phyloP scores from a whole-genome alignment of 2,797 vertebrate species.

The Brachymystax lenok region DNA sequence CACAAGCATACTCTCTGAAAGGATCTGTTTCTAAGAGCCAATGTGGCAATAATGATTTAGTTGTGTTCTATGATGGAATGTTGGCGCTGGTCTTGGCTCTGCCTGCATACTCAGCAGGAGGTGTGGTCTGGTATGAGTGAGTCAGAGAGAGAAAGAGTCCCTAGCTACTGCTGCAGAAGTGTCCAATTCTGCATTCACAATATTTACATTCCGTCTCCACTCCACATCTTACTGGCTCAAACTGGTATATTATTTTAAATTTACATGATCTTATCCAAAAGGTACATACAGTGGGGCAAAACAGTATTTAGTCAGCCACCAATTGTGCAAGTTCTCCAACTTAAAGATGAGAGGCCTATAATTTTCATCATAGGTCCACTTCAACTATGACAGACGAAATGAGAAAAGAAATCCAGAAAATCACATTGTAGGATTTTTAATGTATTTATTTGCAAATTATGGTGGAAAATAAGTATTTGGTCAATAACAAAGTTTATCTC shows the following conservation, averaged over 20 bases:
- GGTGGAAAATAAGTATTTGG: too few species aligned
- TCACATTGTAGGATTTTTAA: too few species aligned
- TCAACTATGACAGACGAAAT: too few species aligned
- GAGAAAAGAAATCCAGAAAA: too few species aligned
- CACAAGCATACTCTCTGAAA: neutral
- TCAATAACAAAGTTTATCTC: too few species aligned
- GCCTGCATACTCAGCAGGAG: conserved; percentile 45
- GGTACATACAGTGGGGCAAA: too few species aligned
- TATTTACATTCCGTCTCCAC: conserved; percentile 44
- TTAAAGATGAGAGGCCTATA: too few species aligned
- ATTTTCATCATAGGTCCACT: too few species aligned
- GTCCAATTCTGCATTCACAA: conserved; percentile 37
- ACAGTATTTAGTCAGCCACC: too few species aligned
- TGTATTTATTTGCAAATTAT: too few species aligned
- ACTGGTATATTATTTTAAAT: neutral
- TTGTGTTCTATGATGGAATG: conserved; percentile 29
- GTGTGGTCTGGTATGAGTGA: conserved; percentile 57
- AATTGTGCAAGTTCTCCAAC: too few species aligned
- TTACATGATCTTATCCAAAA: too few species aligned
- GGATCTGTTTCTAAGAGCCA: neutral
- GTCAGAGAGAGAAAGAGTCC: conserved; percentile 45
- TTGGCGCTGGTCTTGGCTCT: conserved; percentile 14
- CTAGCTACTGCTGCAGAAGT: neutral
- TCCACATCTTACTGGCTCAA: conserved; percentile 9
- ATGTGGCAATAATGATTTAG: conserved; percentile 14